Conservation (phyloP, 2,797 vertebrate species). For the Tarsius wallacei region DNA sequence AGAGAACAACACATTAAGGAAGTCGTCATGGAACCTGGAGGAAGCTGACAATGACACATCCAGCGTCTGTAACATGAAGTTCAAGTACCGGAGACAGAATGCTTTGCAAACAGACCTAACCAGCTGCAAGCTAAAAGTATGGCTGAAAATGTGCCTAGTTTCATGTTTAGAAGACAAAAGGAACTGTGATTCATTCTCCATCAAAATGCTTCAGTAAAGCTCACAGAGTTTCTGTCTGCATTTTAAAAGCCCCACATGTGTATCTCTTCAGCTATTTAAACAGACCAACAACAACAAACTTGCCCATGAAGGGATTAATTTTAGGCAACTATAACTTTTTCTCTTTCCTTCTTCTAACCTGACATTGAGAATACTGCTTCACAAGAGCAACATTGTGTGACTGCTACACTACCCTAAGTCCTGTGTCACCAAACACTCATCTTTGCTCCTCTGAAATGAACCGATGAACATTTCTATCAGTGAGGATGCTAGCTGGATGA, state of each 20-base stretch:
- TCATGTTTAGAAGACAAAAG: background rate
- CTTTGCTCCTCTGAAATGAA: background rate
- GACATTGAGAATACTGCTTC: background rate
- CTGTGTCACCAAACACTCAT: background rate
- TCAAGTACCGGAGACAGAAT: background rate
- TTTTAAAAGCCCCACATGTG: background rate
- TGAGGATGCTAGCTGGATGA: background rate
- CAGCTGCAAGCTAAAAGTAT: background rate
- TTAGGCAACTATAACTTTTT: background rate
- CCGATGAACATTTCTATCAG: background rate
- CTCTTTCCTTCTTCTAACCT: background rate
- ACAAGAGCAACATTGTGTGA: background rate
- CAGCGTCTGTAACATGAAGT: background rate
- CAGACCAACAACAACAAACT: background rate
- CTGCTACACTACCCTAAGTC: background rate
- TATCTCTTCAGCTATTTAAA: background rate
- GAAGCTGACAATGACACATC: slow-evolving; percentile 51
- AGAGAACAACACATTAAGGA: slow-evolving; percentile 72
- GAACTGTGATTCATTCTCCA: background rate
- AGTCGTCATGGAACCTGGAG: slow-evolving; percentile 35
- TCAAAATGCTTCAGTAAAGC: background rate
- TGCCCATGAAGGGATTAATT: background rate
- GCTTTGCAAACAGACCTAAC: background rate
- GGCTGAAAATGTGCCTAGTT: background rate
- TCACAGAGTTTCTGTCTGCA: background rate